Evolutionary conservation across 1,140 invertebrate genomes (phyloP).

Genomic region (Calosoma granatense): DNA sequence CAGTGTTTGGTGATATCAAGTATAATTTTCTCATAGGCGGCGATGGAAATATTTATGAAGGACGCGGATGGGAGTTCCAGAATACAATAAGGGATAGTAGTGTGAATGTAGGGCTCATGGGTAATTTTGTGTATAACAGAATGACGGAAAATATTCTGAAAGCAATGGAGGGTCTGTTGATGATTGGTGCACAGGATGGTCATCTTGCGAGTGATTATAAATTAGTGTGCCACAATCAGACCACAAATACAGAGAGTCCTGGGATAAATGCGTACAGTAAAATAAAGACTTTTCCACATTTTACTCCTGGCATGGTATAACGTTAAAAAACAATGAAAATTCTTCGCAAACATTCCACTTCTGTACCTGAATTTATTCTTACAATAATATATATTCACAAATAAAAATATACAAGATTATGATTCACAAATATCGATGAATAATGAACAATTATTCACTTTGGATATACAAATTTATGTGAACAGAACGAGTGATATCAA

Average conservation of each 20-base stretch:
- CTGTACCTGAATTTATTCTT: too few species aligned
- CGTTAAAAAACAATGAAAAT: too few species aligned
- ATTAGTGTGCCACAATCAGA: constrained; percentile 37
- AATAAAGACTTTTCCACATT: constrained; percentile 24
- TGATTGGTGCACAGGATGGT: constrained; percentile 26
- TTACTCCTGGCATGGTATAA: constrained; percentile 13
- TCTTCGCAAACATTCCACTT: too few species aligned
- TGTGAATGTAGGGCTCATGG: constrained; percentile 38
- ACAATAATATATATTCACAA: too few species aligned
- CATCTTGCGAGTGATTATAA: constrained; percentile 31
- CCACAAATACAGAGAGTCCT: constrained; percentile 24
- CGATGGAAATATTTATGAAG: constrained; percentile 52
- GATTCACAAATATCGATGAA: too few species aligned
- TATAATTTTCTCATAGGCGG: constrained; percentile 61
- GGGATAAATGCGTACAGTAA: constrained; percentile 25
- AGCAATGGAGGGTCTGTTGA: constrained; percentile 29
- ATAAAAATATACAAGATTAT: too few species aligned
- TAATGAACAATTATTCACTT: too few species aligned
- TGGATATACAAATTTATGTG: too few species aligned
- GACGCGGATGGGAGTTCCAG: constrained; percentile 45
- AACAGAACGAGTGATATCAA: too few species aligned
- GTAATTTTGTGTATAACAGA: constrained; percentile 33
- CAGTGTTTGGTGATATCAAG: constrained; percentile 33
- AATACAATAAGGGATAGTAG: constrained; percentile 40
- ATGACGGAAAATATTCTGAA: constrained; percentile 30